Evolutionary conservation across 92 coral and sea anemone species (phyloP), one percentile per base, ranked within the genome.

Genomic region (Umimayanthus chanpuru): DNA sequence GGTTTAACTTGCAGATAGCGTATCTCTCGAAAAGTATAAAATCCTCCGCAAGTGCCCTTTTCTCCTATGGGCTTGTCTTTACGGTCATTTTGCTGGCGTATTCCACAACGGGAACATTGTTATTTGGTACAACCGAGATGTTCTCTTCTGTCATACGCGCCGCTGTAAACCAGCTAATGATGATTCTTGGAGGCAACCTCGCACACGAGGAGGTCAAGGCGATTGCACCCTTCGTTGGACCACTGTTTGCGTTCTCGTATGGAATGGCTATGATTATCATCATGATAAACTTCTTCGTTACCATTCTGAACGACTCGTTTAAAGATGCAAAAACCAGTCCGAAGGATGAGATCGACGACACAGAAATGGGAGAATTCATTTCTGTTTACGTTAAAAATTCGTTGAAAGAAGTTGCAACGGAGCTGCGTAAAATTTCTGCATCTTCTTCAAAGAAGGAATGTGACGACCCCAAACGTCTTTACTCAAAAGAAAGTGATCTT

Each of bases 241-340:
- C 98, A 0, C 67, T 93, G 75, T 96, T 93, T 85, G 65, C 94
- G 15, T 89, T 94, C 75, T 23, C 92, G 6, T 96, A 92, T 66
- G 91, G 91, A 56, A 49, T 94, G 91, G 38, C 89, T 23, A 94
- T 93, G 85, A 87, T 91, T 0, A 70, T 96, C 77, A 89, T 96
- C 44, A 68, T 94, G 80, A 90, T 96, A 86, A 96, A 96, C 87
- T 89, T 96, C 55, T 94, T 96, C 81, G 88, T 96, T 43, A 89
- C 98, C 41, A 96, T 96, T 79, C 77, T 96, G 14, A 94, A 92
- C 81, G 98, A 96, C 71, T 92, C 98, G 15, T 93, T 95, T 79
- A 88, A 88, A 2, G 96, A 93, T 6, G 94, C 91, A 18, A 80
- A 80, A 80, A 5, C 70, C 0, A 53, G 44, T 21, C 84, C 84